Conservation (phyloP, 1,140 invertebrate species). For the Sitophilus oryzae region DNA sequence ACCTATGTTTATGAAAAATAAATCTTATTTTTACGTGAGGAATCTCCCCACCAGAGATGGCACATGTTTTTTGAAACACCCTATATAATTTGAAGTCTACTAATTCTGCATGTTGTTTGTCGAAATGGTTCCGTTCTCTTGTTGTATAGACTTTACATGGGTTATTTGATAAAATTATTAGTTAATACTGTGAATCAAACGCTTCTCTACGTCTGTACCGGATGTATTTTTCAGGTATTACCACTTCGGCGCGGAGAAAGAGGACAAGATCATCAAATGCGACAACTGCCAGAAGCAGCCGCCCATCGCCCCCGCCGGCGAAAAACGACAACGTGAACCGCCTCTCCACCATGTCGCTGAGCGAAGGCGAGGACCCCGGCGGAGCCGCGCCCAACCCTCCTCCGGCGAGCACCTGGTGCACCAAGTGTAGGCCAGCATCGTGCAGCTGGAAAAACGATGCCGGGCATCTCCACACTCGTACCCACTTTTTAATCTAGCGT, state of each 20-base stretch:
- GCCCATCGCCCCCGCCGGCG: not conserved
- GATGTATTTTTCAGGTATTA: constrained; percentile 50
- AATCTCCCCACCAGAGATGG: no score
- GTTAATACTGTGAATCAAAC: no score
- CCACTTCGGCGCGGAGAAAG: constrained; percentile 49
- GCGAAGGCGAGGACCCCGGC: constrained; percentile 43
- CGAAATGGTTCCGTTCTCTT: no score
- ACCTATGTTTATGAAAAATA: no score
- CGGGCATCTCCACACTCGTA: constrained; percentile 34
- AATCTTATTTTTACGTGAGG: no score
- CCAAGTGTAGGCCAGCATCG: constrained; percentile 34
- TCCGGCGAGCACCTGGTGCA: constrained; percentile 29
- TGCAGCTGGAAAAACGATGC: constrained; percentile 36
- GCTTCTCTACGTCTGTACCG: no score
- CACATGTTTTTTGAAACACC: no score
- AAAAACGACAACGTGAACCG: constrained; percentile 16
- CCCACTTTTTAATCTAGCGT: constrained; percentile 25
- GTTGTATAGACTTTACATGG: no score
- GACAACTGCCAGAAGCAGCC: constrained; percentile 18
- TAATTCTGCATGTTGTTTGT: no score
- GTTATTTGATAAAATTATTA: no score
- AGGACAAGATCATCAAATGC: constrained; percentile 40
- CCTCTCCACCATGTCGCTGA: constrained; percentile 45
- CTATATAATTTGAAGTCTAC: no score
- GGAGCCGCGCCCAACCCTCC: constrained; percentile 17